Evolutionary conservation across 2,888 invertebrate species (phyloP), one percentile per base, ranked within the genome.

Genomic region (Petrolisthes manimaculis): DNA sequence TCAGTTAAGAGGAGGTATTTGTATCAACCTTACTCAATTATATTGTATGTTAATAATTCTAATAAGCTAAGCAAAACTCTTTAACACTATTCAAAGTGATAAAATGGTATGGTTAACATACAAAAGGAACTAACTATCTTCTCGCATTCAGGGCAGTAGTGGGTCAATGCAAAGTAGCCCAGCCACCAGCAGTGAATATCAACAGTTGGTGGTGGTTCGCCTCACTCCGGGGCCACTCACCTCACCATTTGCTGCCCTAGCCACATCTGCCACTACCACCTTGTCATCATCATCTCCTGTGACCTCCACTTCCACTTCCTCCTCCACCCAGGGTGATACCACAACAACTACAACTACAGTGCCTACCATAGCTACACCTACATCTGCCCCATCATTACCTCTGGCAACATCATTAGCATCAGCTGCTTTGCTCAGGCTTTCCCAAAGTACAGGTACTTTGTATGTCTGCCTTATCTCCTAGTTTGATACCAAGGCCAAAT

Each of bases 181-280:
- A 69, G 56, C 89, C 9, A 79, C 87, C 21, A 85, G 88, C 21
- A 74, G 83, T 56, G 88, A 90, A 37, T 90, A 88, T 69, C 90
- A 90, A 54, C 90, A 86, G 14, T 71, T 90, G 24, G 90, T 90
- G n/a, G 90, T 90, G 8, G 90, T 88, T 8, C 88, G 88, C 54
- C 71, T 90, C 21, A 84, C 88, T 54, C 83, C 87, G 12, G 51
- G 51, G 5, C 75, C 87, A 5, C 77, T 54, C 5, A 56, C 88
- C 8, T 3, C 71, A 14, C 55, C 80, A 55, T 12, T 55, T 53
- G 53, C 51, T 77, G 18, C 75, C 18, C 67, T 54, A 6, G 6
- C 75, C 18, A 81, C 67, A 21, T 5, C 88, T 37, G 14, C 75
- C 56, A 56, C 84, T 24, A 61, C 69, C 83, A 69, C 77, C 55